phyloP scores from a whole-genome alignment of 2,888 invertebrate genomes.

The Labia minor region DNA sequence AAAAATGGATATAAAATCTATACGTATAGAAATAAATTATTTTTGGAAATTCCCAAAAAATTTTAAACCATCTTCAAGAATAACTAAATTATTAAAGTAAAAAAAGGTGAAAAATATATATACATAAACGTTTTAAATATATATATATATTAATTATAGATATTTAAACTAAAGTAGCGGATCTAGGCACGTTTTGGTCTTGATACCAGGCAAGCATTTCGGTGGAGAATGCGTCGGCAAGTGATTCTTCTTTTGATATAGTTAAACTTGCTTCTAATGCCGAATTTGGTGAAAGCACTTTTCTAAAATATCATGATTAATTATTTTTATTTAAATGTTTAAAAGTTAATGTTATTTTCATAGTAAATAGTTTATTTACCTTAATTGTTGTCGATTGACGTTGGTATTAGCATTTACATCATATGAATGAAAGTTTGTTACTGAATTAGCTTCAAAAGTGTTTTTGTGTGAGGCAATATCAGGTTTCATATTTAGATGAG shows the following conservation, averaged over 20 bases:
- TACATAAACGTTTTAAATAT: too few relatives aligned
- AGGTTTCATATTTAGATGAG: neutral
- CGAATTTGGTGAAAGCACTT: constrained; percentile 28
- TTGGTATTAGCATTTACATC: neutral
- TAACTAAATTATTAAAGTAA: too few relatives aligned
- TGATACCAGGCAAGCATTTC: constrained; percentile 49
- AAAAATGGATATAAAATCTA: too few relatives aligned
- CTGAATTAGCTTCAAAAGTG: neutral
- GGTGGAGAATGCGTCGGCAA: constrained; percentile 42
- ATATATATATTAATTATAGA: too few relatives aligned
- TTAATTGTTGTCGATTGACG: neutral
- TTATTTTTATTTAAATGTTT: neutral
- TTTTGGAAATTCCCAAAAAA: too few relatives aligned
- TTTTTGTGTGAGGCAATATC: neutral
- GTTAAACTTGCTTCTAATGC: constrained; percentile 31
- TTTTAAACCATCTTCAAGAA: too few relatives aligned
- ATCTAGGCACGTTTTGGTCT: constrained; percentile 31
- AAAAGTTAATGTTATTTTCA: neutral
- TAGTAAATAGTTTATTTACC: neutral
- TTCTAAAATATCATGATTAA: constrained; percentile 26
- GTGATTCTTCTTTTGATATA: constrained; percentile 30
- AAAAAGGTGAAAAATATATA: too few relatives aligned
- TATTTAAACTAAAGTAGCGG: constrained; percentile 26
- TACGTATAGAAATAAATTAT: too few relatives aligned
- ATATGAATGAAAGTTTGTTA: neutral